Conservation (phyloP, 2,797 vertebrate species). For the Rhinoraja longicauda region DNA sequence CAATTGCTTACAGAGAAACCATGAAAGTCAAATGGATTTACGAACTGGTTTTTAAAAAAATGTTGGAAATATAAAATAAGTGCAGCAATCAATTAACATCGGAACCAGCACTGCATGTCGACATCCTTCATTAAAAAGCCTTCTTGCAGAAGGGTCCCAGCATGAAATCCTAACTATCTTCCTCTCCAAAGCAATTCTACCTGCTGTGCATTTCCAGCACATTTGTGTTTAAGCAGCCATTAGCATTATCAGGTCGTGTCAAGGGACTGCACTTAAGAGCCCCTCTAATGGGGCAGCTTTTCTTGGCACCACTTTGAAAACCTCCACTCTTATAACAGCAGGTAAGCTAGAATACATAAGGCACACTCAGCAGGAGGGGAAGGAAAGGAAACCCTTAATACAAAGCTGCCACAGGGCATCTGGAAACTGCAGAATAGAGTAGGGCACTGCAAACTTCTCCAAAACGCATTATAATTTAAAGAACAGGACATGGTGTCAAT, state of each 20-base stretch:
- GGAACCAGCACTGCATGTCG: neutral
- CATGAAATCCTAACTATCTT: neutral
- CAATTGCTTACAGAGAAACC: neutral
- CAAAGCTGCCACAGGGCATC: neutral
- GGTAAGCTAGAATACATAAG: neutral
- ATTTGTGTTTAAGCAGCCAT: conserved; percentile 9
- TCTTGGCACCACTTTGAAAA: conserved; percentile 17
- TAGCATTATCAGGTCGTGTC: neutral
- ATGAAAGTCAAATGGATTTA: neutral
- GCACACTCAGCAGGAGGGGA: neutral
- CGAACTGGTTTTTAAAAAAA: neutral
- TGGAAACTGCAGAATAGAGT: neutral
- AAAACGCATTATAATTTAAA: neutral
- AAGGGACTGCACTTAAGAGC: neutral
- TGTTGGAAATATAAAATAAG: neutral
- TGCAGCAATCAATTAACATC: neutral
- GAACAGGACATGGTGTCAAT: neutral
- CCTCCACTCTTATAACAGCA: neutral
- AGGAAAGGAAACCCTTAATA: neutral
- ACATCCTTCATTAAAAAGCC: conserved; percentile 14
- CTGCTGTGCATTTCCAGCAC: conserved; percentile 15
- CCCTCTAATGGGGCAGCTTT: neutral
- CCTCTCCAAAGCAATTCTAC: conserved; percentile 22
- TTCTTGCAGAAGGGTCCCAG: conserved; percentile 1
- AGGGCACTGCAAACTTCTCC: neutral